These are phyloP conservation scores for Bombus affinis DNA, from an alignment of 1,140 invertebrate species.

Conservation along the genomic window DNA sequence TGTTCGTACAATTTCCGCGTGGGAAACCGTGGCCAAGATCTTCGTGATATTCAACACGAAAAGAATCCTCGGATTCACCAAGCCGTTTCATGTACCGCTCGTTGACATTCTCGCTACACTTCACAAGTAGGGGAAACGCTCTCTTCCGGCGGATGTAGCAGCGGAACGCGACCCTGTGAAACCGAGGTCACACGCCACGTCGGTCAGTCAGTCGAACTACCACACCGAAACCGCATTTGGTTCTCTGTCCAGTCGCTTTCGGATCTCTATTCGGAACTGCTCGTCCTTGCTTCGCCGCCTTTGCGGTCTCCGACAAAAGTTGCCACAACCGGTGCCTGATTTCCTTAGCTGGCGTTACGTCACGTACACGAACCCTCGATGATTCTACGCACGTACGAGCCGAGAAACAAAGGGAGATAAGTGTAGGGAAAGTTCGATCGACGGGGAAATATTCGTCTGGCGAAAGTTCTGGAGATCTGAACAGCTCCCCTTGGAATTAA, in stretches of 20 bases:
- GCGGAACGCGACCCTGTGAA: slow-evolving; percentile 37
- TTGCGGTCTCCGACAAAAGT: not conserved
- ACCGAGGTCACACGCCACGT: slow-evolving; percentile 15
- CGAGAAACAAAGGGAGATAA: not conserved
- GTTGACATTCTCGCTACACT: slow-evolving; percentile 23
- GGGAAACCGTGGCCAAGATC: not conserved
- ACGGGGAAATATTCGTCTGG: not conserved
- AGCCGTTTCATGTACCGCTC: not conserved
- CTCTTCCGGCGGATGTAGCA: slow-evolving; percentile 25
- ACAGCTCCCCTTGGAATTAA: not conserved
- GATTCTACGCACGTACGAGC: not conserved
- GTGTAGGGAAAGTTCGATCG: not conserved
- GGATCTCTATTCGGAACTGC: not conserved
- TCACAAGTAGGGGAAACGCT: not conserved
- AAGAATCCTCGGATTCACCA: not conserved
- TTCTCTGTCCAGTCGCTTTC: not conserved
- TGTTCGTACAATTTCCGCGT: not conserved
- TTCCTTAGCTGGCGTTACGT: not conserved
- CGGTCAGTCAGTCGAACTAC: not conserved
- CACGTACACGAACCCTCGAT: not conserved
- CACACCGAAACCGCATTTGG: slow-evolving; percentile 3
- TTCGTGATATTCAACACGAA: not conserved
- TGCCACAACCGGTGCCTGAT: not conserved
- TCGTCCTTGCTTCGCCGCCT: not conserved
- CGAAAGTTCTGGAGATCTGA: not conserved